Evolutionary conservation across 2,888 invertebrate species (phyloP).

Genomic region (Heterodera filipjevi): DNA sequence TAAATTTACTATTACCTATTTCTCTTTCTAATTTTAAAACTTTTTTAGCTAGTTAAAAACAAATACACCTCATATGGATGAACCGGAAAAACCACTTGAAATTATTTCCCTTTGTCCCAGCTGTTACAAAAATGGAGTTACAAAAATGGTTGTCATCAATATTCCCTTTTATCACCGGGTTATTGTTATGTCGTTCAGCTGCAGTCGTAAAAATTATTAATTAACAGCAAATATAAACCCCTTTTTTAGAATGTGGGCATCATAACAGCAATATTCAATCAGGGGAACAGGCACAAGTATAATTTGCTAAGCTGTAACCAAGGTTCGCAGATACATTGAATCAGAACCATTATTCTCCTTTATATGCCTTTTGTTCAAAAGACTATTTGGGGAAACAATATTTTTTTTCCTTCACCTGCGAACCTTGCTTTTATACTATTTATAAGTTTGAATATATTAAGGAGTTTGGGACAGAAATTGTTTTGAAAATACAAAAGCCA

Average conservation of each 20-base stretch:
- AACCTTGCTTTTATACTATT: no score
- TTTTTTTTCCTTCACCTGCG: no score
- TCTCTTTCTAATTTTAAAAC: no score
- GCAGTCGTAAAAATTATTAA: constrained; percentile 70
- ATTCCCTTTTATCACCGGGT: constrained; percentile 89
- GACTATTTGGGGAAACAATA: no score
- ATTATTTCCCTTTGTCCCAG: constrained; percentile 62
- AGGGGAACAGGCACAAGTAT: constrained; percentile 79
- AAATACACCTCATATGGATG: no score
- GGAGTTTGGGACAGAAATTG: constrained; percentile 64
- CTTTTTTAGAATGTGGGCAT: constrained; percentile 76
- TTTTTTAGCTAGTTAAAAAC: no score
- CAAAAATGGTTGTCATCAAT: constrained; percentile 83
- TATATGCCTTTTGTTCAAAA: no score
- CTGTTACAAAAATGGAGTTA: constrained; percentile 71
- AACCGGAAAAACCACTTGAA: constrained; percentile 48
- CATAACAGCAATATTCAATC: constrained; percentile 90
- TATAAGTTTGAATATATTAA: no score
- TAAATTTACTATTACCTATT: no score
- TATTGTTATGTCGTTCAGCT: constrained; percentile 86
- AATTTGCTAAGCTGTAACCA: no score
- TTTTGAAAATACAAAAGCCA: constrained; percentile 52
- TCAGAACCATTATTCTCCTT: no score
- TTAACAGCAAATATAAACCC: background rate
- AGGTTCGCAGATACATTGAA: no score